These are phyloP conservation scores for Ammospiza nelsoni DNA, from an alignment of 2,113 vertebrate species.

Conservation along the genomic window DNA sequence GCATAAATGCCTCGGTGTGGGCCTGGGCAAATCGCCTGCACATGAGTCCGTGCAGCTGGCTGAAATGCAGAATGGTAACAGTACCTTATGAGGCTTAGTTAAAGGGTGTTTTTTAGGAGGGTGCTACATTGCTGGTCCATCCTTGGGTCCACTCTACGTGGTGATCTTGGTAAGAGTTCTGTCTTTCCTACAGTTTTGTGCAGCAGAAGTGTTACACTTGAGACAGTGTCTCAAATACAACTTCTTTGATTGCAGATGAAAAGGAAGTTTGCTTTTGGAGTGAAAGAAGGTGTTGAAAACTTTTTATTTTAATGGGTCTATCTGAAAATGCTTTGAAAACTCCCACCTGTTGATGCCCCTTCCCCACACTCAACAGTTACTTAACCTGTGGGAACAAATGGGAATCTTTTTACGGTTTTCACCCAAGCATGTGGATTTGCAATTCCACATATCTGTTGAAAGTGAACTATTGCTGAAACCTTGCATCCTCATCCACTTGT, in stretches of 20 bases:
- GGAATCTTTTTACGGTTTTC: not conserved
- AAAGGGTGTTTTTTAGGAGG: not conserved
- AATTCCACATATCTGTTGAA: not conserved
- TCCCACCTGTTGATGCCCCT: not conserved
- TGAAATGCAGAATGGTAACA: not conserved
- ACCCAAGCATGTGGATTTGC: not conserved
- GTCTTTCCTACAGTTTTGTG: not conserved
- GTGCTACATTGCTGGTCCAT: not conserved
- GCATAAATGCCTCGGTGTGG: not conserved
- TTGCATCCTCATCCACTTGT: accelerated
- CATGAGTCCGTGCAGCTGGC: accelerated
- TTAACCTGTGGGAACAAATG: not conserved
- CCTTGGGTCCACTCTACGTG: not conserved
- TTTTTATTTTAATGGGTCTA: not conserved
- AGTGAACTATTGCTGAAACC: not conserved
- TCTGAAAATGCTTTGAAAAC: not conserved
- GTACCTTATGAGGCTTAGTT: not conserved
- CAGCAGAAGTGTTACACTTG: not conserved
- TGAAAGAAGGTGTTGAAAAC: not conserved
- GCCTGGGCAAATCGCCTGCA: not conserved
- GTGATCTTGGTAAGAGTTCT: not conserved
- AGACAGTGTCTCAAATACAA: not conserved
- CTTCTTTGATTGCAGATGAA: constrained; percentile 5
- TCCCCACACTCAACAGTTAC: not conserved
- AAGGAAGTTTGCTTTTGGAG: constrained; percentile 15